Evolutionary conservation across 2,797 vertebrate genomes (phyloP).

Genomic region (Tenualosa ilisha): DNA sequence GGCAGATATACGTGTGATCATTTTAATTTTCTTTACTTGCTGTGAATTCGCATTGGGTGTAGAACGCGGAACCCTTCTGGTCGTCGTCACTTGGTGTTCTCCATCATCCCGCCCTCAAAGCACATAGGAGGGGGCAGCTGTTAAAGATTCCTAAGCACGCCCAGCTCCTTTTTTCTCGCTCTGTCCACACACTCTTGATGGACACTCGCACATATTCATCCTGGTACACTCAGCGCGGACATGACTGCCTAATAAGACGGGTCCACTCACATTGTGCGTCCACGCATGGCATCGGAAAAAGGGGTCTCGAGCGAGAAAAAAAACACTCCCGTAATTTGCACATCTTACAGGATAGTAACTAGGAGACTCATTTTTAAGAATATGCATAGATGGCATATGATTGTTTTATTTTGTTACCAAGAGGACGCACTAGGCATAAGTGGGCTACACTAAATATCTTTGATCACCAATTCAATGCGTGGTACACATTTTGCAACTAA

Average conservation of each 20-base stretch:
- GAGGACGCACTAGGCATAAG: neutral
- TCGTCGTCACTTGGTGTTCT: constrained; percentile 25
- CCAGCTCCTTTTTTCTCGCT: neutral
- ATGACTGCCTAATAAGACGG: neutral
- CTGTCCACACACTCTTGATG: neutral
- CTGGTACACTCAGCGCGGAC: neutral
- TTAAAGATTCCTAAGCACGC: constrained; percentile 18
- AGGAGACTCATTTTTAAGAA: too few species aligned
- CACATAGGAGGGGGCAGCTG: constrained; percentile 1
- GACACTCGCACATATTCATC: neutral
- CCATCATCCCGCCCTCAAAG: constrained; percentile 9
- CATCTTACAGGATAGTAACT: too few species aligned
- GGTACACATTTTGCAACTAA: neutral
- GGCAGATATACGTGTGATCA: neutral
- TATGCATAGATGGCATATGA: too few species aligned
- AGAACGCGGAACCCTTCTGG: constrained; percentile 48
- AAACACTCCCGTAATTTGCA: too few species aligned
- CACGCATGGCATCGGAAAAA: too few species aligned
- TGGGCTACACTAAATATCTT: too few species aligned
- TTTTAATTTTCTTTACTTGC: neutral
- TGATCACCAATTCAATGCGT: neutral
- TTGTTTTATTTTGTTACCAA: neutral
- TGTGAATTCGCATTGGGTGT: constrained; percentile 31
- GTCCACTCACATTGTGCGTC: too few species aligned
- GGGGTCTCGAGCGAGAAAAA: too few species aligned